Percentiles rank a stretch among this genome's conserved stretches.
Evolutionary conservation across 2,888 invertebrate species (phyloP).

Genomic region (Euplexia lucipara): DNA sequence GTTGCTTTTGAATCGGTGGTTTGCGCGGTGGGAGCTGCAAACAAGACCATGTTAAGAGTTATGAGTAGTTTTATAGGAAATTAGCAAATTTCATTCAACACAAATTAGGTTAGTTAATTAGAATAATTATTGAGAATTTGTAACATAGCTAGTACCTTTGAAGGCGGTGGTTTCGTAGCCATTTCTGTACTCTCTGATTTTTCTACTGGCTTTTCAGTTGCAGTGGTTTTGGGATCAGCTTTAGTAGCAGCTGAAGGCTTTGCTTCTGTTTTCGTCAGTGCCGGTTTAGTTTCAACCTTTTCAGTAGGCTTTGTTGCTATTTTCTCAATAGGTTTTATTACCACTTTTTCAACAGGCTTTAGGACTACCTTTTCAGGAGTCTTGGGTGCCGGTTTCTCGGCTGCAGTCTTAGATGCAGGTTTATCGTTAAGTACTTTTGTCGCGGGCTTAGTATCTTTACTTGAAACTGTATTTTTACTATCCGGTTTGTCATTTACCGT

Average conservation of each 20-base stretch:
- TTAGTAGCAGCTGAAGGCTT: slow-evolving; percentile 54
- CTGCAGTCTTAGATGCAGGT: slow-evolving; percentile 58
- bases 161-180: slow-evolving; percentile 87
- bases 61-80: neutral
- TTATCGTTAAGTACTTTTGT: slow-evolving; percentile 70
- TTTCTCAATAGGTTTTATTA: slow-evolving; percentile 55
- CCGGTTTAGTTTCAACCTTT: slow-evolving; percentile 62
- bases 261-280: slow-evolving; percentile 56
- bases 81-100: slow-evolving; percentile 36
- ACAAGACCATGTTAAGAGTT: slow-evolving; percentile 33
- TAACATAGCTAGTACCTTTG: slow-evolving; percentile 76
- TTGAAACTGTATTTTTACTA: slow-evolving; percentile 62
- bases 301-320: slow-evolving; percentile 68
- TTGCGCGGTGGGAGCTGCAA: slow-evolving; percentile 86
- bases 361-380: slow-evolving; percentile 62
- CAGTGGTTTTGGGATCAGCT: slow-evolving; percentile 64
- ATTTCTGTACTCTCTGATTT: slow-evolving; percentile 82
- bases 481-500: slow-evolving; percentile 69
- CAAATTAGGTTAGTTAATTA: slow-evolving; percentile 14
- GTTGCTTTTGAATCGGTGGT: slow-evolving; percentile 85
- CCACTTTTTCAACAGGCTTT: slow-evolving; percentile 69
- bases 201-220: slow-evolving; percentile 71
- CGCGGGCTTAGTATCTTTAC: slow-evolving; percentile 66
- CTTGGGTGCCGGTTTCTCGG: slow-evolving; percentile 64
- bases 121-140: neutral